These are phyloP conservation scores for Erebia aethiops DNA, from an alignment of 2,888 invertebrate genomes.

Conservation along the genomic window DNA sequence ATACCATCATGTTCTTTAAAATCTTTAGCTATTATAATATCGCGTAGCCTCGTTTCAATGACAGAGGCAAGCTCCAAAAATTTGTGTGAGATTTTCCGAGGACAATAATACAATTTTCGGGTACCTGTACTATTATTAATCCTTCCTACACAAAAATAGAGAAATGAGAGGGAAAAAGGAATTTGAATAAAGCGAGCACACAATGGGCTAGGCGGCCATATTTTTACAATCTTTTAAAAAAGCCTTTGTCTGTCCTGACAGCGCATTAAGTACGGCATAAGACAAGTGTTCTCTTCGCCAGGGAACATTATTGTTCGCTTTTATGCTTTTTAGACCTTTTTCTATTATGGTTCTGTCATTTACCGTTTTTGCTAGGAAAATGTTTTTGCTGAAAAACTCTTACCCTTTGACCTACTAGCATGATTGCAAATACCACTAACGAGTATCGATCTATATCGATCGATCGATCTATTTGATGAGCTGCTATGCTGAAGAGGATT, in stretches of 20 bases:
- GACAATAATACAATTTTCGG: slow-evolving; percentile 37
- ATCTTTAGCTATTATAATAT: not conserved
- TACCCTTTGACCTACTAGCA: slow-evolving; percentile 28
- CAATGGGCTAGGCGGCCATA: slow-evolving; percentile 69
- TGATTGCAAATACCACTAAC: not conserved
- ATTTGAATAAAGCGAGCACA: slow-evolving; percentile 64
- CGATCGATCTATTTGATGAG: too few relatives aligned
- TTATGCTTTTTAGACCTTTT: slow-evolving; percentile 51
- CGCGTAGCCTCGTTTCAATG: not conserved
- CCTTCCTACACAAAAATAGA: slow-evolving; percentile 76
- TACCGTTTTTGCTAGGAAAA: slow-evolving; percentile 29
- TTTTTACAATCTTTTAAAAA: slow-evolving; percentile 70
- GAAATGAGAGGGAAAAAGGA: slow-evolving; percentile 74
- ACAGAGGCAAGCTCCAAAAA: slow-evolving; percentile 4
- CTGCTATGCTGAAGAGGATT: too few relatives aligned
- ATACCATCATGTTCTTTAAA: not conserved
- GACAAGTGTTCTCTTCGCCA: slow-evolving; percentile 70
- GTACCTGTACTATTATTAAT: slow-evolving; percentile 75
- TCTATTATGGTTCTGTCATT: slow-evolving; percentile 38
- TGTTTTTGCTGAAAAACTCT: slow-evolving; percentile 17
- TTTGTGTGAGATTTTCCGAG: slow-evolving; percentile 14
- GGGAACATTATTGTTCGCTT: slow-evolving; percentile 62
- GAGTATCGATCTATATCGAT: too few relatives aligned
- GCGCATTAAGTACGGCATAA: slow-evolving; percentile 69
- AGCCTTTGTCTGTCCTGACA: slow-evolving; percentile 73